Percentiles rank a stretch among this genome's conserved stretches.
phyloP scores from a whole-genome alignment of 2,888 invertebrate genomes.

The Trichopoda pennipes region DNA sequence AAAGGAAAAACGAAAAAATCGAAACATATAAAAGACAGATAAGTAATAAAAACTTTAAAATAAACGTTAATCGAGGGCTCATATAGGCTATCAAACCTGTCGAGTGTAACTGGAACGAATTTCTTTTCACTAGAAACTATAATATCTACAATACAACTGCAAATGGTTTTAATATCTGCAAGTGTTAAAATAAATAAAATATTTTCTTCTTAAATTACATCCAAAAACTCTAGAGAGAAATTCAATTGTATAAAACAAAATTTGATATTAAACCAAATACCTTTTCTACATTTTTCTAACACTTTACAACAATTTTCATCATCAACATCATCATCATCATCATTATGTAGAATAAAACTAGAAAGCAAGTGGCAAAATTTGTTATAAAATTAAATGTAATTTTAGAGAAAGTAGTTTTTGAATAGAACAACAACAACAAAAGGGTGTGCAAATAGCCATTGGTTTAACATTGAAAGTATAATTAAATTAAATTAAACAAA shows the following conservation, averaged over 20 bases:
- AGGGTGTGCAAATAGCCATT: constrained; percentile 28
- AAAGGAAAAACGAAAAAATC: no score
- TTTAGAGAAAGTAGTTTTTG: not conserved
- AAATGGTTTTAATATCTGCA: not conserved
- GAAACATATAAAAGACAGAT: no score
- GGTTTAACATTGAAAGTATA: constrained; percentile 19
- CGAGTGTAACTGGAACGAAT: no score
- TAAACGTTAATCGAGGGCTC: no score
- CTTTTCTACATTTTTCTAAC: constrained; percentile 14
- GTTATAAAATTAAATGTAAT: constrained; percentile 51
- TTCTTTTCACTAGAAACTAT: no score
- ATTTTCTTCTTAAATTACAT: constrained; percentile 30
- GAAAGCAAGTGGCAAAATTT: constrained; percentile 8
- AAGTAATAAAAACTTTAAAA: no score
- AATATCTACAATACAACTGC: no score
- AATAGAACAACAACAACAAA: constrained; percentile 24
- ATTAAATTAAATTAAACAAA: constrained; percentile 58
- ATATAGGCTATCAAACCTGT: no score
- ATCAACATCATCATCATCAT: constrained; percentile 34
- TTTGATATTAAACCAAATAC: constrained; percentile 34
- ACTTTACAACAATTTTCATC: constrained; percentile 18
- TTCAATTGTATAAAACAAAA: constrained; percentile 5
- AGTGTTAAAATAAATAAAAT: not conserved
- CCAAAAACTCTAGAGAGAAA: constrained; percentile 11
- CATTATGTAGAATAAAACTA: not conserved